A percentile compares a stretch with the other conserved stretches of the same genome.
Evolutionary conservation across 2,797 vertebrate genomes (phyloP).

Genomic region (Hippopotamyrus pictus): DNA sequence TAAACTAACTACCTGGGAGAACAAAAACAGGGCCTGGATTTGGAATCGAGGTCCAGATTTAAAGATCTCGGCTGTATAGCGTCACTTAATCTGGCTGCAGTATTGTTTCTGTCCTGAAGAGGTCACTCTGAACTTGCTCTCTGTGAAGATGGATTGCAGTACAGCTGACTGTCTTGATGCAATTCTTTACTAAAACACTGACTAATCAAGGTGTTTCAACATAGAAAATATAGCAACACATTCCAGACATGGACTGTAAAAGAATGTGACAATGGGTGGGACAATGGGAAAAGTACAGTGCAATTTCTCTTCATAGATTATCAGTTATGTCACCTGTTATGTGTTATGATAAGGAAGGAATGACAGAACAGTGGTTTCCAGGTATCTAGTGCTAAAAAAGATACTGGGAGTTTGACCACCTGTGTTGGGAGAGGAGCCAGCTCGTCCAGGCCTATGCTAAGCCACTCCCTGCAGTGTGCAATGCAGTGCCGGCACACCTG

Average conservation of each 20-base stretch:
- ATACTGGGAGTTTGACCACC: background rate
- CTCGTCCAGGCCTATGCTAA: background rate
- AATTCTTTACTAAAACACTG: background rate
- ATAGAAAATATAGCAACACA: background rate
- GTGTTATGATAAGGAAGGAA: background rate
- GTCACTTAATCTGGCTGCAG: background rate
- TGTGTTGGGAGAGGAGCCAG: background rate
- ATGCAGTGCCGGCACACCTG: background rate
- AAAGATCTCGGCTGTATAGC: background rate
- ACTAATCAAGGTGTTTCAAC: background rate
- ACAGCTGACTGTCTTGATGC: background rate
- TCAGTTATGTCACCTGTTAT: background rate
- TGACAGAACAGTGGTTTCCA: background rate
- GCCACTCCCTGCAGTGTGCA: background rate
- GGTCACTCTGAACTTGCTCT: conserved; percentile 1
- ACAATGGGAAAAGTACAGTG: background rate
- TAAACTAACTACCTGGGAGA: background rate
- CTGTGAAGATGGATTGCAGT: background rate
- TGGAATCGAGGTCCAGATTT: background rate
- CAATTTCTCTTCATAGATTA: background rate
- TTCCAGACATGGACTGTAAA: background rate
- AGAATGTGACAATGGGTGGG: background rate
- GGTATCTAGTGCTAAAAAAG: background rate
- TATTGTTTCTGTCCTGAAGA: conserved; percentile 13
- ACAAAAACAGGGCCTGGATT: background rate